Evolutionary conservation across 2,797 vertebrate species (phyloP).

Genomic region (Decapterus maruadsi): DNA sequence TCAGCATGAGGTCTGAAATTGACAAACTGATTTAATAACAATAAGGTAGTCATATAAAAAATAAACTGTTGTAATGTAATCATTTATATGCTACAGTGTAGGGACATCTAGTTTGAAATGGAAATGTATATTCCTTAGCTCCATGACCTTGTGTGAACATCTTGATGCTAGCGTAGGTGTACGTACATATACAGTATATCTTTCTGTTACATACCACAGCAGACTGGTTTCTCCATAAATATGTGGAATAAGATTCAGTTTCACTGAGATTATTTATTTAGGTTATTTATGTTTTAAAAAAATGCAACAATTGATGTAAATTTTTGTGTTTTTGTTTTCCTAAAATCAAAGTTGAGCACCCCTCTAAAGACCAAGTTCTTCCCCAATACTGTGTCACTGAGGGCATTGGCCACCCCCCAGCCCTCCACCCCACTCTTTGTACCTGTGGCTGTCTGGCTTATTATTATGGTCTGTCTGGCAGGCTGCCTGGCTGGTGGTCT

Average conservation of each 20-base stretch:
- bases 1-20: not conserved
- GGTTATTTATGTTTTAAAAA: too few relatives aligned
- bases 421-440: conserved; percentile 18
- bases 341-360: conserved; percentile 7
- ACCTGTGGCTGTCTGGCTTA: conserved; percentile 69
- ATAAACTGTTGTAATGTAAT: not conserved
- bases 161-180: not conserved
- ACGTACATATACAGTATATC: not conserved
- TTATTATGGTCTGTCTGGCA: conserved; percentile 79
- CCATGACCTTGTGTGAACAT: not conserved
- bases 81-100: not conserved
- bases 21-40: not conserved
- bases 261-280: not conserved
- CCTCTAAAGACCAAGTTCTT: conserved; percentile 16
- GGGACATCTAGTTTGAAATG: not conserved
- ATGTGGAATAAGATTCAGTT: not conserved
- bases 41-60: not conserved
- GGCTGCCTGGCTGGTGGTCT: conserved; percentile 74
- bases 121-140: not conserved
- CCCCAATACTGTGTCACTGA: conserved; percentile 54
- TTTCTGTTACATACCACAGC: not conserved
- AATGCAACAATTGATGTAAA: too few relatives aligned
- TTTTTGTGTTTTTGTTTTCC: not conserved
- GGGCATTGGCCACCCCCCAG: conserved; percentile 40
- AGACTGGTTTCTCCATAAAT: not conserved